Percentiles rank a stretch among this genome's conserved stretches.
Conservation (phyloP, 2,113 vertebrate species). For the Bombycilla garrulus region DNA sequence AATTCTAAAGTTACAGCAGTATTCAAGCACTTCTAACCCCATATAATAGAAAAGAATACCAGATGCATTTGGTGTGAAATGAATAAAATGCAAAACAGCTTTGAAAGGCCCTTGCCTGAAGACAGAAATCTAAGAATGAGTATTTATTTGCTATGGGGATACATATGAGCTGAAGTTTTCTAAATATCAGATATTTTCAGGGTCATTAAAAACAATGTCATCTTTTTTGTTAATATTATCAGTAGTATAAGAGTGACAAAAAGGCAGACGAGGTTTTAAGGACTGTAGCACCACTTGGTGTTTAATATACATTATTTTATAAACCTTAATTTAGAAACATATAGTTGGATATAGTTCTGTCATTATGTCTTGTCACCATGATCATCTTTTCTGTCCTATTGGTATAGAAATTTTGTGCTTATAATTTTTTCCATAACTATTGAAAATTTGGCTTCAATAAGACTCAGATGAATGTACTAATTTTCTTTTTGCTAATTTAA, state of each 20-base stretch:
- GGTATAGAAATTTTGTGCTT: neutral
- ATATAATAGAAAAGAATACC: slow-evolving; percentile 53
- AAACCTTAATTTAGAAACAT: neutral
- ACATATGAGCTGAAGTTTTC: neutral
- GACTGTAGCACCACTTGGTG: neutral
- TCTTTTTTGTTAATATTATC: neutral
- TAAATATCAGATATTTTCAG: slow-evolving; percentile 2
- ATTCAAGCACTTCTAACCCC: slow-evolving; percentile 43
- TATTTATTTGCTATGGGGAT: neutral
- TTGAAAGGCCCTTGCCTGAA: slow-evolving; percentile 52
- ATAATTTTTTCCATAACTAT: neutral
- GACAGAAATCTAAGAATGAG: slow-evolving; percentile 24
- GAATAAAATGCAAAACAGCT: slow-evolving; percentile 58
- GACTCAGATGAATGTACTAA: neutral
- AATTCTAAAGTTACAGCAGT: slow-evolving; percentile 37
- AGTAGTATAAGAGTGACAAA: neutral
- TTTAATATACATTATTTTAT: neutral
- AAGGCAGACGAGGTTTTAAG: neutral
- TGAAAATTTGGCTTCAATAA: neutral
- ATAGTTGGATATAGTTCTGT: neutral
- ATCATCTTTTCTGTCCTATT: neutral
- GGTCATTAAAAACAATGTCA: neutral
- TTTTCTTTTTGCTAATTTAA: neutral
- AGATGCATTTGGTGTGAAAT: slow-evolving; percentile 63
- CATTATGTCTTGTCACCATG: neutral